These are phyloP conservation scores for Phrynocephalus guinanensis DNA, from an alignment of 2,797 vertebrate genomes.

Conservation along the genomic window DNA sequence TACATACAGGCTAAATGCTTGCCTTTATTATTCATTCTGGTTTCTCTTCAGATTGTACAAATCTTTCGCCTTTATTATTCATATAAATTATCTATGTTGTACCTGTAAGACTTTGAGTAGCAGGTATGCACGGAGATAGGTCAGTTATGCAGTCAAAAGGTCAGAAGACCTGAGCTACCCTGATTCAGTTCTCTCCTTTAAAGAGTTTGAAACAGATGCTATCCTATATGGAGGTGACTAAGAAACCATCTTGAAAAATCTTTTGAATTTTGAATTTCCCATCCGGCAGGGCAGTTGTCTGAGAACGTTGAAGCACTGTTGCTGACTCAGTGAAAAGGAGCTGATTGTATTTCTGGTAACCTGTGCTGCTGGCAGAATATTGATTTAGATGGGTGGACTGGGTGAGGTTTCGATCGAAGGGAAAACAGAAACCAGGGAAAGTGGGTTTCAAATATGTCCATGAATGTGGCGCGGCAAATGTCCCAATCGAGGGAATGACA, in stretches of 20 bases:
- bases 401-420: constrained; percentile 12
- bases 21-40: background rate
- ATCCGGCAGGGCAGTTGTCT: background rate
- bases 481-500: background rate
- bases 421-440: background rate
- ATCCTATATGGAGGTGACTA: background rate
- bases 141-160: constrained; percentile 19
- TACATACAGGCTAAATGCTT: background rate
- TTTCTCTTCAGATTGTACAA: too few relatives aligned
- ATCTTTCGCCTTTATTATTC: constrained; percentile 1
- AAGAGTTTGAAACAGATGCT: constrained; percentile 3
- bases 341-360: constrained; percentile 2
- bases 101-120: background rate
- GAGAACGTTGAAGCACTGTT: background rate
- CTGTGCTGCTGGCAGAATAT: background rate
- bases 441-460: background rate
- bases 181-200: constrained; percentile 4
- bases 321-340: constrained; percentile 15
- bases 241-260: background rate
- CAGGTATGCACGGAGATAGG: constrained; percentile 28
- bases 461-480: background rate
- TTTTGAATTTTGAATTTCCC: constrained; percentile 11
- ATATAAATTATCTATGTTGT: background rate
- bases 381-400: background rate
- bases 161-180: constrained; percentile 1